Evolutionary conservation across 2,113 vertebrate genomes (phyloP).

Genomic region (Poeciliopsis prolifica): DNA sequence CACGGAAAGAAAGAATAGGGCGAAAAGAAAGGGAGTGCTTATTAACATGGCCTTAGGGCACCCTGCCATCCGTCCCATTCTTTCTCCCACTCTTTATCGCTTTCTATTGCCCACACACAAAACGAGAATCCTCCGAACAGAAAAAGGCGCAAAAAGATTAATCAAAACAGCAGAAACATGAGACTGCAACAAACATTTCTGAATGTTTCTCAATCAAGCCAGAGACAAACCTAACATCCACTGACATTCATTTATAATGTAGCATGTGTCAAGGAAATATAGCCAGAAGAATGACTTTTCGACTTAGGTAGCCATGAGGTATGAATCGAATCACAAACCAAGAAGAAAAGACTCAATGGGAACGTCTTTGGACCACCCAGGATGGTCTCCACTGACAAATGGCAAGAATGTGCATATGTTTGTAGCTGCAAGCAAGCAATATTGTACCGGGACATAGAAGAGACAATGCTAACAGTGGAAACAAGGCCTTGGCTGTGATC

Average conservation of each 20-base stretch:
- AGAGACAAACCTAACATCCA: neutral
- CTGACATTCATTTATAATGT: neutral
- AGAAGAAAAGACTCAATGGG: conserved; percentile 18
- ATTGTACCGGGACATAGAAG: conserved; percentile 24
- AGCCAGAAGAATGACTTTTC: too few species aligned
- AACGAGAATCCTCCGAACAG: conserved; percentile 37
- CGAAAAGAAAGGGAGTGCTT: conserved; percentile 40
- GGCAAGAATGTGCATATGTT: neutral
- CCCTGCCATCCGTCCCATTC: conserved; percentile 51
- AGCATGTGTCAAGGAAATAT: neutral
- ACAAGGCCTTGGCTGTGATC: conserved; percentile 10
- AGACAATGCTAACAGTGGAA: conserved; percentile 20
- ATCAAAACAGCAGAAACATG: conserved; percentile 12
- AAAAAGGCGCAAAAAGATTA: conserved; percentile 14
- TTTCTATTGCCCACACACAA: conserved; percentile 55
- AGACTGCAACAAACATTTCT: neutral
- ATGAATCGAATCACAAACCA: conserved; percentile 17
- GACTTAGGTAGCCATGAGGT: neutral
- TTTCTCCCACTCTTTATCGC: conserved; percentile 41
- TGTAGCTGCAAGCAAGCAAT: conserved; percentile 42
- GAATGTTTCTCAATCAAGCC: neutral
- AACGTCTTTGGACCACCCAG: conserved; percentile 47
- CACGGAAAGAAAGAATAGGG: conserved; percentile 19
- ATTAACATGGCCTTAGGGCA: conserved; percentile 55
- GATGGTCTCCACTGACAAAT: conserved; percentile 2